Conservation (phyloP, 30 jellyfish, hydroid and myxozoan genomes). For the Hydractinia echinata region DNA sequence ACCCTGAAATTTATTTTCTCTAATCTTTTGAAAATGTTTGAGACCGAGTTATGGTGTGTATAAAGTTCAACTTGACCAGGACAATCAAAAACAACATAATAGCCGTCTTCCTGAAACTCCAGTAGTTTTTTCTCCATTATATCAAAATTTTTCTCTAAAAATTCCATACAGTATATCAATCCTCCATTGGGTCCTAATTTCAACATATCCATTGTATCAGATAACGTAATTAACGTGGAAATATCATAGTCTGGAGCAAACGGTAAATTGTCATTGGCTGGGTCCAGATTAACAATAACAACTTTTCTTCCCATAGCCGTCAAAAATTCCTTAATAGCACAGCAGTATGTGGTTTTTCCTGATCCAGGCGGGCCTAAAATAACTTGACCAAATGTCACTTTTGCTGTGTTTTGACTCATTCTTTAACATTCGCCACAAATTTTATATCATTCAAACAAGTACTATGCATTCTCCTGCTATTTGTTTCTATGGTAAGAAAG, state of each 20-base stretch:
- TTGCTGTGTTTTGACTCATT: too few species aligned
- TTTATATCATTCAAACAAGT: too few species aligned
- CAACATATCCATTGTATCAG: slow-evolving; percentile 72
- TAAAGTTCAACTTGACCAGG: slow-evolving; percentile 98
- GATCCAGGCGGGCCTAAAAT: slow-evolving; percentile 98
- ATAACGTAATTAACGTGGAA: slow-evolving; percentile 49
- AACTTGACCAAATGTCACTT: slow-evolving; percentile 72
- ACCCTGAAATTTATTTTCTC: slow-evolving; percentile 67
- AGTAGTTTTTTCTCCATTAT: slow-evolving; percentile 44
- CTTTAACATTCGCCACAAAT: too few species aligned
- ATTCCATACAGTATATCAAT: slow-evolving; percentile 83
- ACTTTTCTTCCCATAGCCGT: slow-evolving; percentile 81
- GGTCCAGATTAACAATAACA: slow-evolving; percentile 80
- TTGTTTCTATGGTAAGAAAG: too few species aligned
- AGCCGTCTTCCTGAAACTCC: slow-evolving; percentile 42
- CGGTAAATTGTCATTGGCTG: slow-evolving; percentile 86
- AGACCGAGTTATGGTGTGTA: slow-evolving; percentile 77
- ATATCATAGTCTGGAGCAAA: slow-evolving; percentile 60
- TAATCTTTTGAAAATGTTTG: slow-evolving; percentile 42
- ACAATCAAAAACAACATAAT: slow-evolving; percentile 82
- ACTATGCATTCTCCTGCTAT: too few species aligned
- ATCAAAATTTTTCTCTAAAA: slow-evolving; percentile 63
- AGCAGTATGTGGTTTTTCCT: slow-evolving; percentile 93
- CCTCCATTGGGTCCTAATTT: slow-evolving; percentile 99
- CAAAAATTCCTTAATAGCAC: slow-evolving; percentile 61